Conservation (phyloP, 1,140 invertebrate species). For the Drosophila ogumai region DNA sequence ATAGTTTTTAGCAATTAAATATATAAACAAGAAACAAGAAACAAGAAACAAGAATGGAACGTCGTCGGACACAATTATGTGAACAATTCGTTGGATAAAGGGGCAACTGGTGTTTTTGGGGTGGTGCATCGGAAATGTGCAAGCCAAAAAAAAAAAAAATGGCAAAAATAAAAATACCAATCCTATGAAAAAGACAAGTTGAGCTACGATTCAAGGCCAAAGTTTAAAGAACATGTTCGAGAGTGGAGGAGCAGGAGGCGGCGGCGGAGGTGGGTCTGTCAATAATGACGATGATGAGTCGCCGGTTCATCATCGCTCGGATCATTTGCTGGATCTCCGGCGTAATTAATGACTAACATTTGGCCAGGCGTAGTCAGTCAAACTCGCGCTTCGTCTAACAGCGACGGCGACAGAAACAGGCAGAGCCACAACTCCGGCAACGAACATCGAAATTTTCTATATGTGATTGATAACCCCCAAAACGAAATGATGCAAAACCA, state of each 20-base stretch:
- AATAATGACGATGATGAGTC: conserved; percentile 82
- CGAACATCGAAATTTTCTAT: conserved; percentile 65
- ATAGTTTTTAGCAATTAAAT: conserved; percentile 82
- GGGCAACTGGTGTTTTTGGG: conserved; percentile 12
- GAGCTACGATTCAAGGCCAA: conserved; percentile 69
- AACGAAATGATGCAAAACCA: conserved; percentile 74
- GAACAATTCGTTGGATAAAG: conserved; percentile 44
- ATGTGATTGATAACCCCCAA: conserved; percentile 80
- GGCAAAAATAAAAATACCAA: conserved; percentile 31
- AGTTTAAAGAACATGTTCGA: conserved; percentile 78
- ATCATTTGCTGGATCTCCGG: conserved; percentile 60
- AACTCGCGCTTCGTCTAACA: conserved; percentile 80
- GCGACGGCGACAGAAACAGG: conserved; percentile 35
- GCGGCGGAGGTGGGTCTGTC: conserved; percentile 42
- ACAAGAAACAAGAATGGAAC: conserved; percentile 50
- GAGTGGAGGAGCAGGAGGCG: conserved; percentile 1
- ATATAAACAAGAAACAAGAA: conserved; percentile 61
- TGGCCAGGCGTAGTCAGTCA: conserved; percentile 80
- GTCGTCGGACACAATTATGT: conserved; percentile 63
- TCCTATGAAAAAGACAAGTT: conserved; percentile 45
- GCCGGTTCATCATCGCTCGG: conserved; percentile 59
- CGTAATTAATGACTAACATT: conserved; percentile 83
- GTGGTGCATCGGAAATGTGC: conserved; percentile 52
- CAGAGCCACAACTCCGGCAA: conserved; percentile 2
- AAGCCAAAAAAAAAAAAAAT: conserved; percentile 33